Percentiles rank a stretch among this genome's conserved stretches.
These are phyloP conservation scores for Lepidocyrtoides sp. DNA, from an alignment of 2,888 invertebrate genomes.

Conservation along the genomic window DNA sequence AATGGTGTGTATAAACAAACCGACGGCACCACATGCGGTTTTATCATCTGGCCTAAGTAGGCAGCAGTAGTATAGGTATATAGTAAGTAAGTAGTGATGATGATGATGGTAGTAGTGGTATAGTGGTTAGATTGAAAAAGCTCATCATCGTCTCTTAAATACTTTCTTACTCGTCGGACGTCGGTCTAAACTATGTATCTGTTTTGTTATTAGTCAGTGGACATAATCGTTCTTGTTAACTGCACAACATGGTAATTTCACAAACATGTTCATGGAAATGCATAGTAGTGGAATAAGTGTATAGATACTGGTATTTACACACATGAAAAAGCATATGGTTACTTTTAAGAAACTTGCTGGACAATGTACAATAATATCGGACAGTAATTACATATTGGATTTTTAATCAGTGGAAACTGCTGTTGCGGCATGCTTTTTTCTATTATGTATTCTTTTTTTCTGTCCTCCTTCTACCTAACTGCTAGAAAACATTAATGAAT, in stretches of 20 bases:
- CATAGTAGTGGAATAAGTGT: not conserved
- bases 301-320: not conserved
- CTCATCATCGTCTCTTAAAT: slow-evolving; percentile 37
- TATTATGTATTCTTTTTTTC: too few relatives aligned
- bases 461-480: not conserved
- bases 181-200: not conserved
- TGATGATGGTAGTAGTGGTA: not conserved
- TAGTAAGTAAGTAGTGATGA: not conserved
- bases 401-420: slow-evolving; percentile 30
- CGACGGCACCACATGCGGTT: slow-evolving; percentile 79
- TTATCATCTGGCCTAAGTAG: slow-evolving; percentile 69
- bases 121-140: slow-evolving; percentile 33
- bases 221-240: slow-evolving; percentile 67
- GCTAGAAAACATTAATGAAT: too few relatives aligned
- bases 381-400: slow-evolving; percentile 65
- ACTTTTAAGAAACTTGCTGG: not conserved
- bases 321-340: too few relatives aligned
- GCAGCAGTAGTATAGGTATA: not conserved
- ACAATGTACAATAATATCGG: slow-evolving; percentile 53
- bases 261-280: not conserved
- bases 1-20: slow-evolving; percentile 79
- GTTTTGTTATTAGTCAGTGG: slow-evolving; percentile 41
- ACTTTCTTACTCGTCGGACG: slow-evolving; percentile 39
- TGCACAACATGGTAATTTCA: slow-evolving; percentile 33
- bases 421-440: slow-evolving; percentile 33